These are phyloP conservation scores for Dendrocincla fuliginosa DNA, from an alignment of 2,797 vertebrate species.

Conservation along the genomic window DNA sequence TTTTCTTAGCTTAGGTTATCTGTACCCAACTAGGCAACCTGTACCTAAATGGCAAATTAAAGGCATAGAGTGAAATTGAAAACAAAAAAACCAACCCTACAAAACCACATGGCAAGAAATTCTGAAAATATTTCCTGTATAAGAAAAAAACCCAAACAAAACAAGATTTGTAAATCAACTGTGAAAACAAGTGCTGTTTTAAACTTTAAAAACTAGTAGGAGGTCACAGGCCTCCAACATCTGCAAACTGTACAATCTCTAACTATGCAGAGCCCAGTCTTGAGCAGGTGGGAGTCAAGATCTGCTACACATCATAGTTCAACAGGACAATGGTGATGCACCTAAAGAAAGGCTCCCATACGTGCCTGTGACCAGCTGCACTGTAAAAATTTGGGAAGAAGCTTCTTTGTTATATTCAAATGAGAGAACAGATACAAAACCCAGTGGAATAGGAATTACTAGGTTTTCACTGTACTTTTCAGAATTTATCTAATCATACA, in stretches of 20 bases:
- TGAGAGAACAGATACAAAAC: constrained; percentile 9
- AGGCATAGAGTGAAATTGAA: constrained; percentile 66
- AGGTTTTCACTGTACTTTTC: neutral
- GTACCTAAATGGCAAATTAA: constrained; percentile 56
- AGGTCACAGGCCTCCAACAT: constrained; percentile 15
- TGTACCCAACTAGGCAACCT: constrained; percentile 38
- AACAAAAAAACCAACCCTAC: neutral
- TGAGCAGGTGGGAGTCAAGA: constrained; percentile 37
- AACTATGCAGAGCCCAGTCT: constrained; percentile 31
- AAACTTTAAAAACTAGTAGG: constrained; percentile 37
- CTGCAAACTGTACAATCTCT: constrained; percentile 43
- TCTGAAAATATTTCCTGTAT: constrained; percentile 53
- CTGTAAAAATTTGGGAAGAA: constrained; percentile 42
- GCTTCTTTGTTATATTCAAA: constrained; percentile 53
- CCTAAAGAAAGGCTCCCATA: constrained; percentile 29
- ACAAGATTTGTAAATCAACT: constrained; percentile 19
- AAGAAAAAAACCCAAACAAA: neutral
- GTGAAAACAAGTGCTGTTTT: constrained; percentile 41
- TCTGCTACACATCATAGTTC: constrained; percentile 9
- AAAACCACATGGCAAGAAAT: constrained; percentile 45
- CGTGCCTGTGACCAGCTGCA: neutral
- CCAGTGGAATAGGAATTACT: neutral
- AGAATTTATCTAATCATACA: neutral
- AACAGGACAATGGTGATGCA: neutral
- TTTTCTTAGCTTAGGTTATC: neutral